These are phyloP conservation scores for Zygogramma bicolorata DNA, from an alignment of 2,888 invertebrate species.

Conservation along the genomic window DNA sequence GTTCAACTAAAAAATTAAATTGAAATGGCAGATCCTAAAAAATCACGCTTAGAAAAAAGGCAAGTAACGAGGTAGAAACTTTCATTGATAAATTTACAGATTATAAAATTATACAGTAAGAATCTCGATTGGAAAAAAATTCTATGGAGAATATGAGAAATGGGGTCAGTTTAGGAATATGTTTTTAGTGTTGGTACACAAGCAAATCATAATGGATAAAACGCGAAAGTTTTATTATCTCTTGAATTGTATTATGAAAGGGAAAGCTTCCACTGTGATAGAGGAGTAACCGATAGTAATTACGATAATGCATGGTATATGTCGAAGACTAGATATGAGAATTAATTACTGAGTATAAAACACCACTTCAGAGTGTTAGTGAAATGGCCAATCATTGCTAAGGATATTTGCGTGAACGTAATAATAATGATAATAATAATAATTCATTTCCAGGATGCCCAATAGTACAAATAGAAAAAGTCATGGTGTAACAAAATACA, in stretches of 20 bases:
- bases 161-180: slow-evolving; percentile 16
- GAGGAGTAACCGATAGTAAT: slow-evolving; percentile 11
- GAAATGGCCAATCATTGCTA: slow-evolving; percentile 6
- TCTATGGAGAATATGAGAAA: slow-evolving; percentile 11
- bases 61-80: slow-evolving; percentile 3
- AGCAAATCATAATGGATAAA: neutral
- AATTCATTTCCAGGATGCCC: too few relatives aligned
- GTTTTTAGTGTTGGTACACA: slow-evolving; percentile 11
- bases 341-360: slow-evolving; percentile 2
- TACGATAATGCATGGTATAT: slow-evolving; percentile 17
- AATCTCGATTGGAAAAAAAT: slow-evolving; percentile 8
- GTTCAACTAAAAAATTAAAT: too few relatives aligned
- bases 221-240: slow-evolving; percentile 14
- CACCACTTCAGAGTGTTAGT: slow-evolving; percentile 8
- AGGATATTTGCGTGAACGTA: neutral
- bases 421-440: too few relatives aligned
- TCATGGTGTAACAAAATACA: too few relatives aligned
- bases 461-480: too few relatives aligned
- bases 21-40: neutral
- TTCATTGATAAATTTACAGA: slow-evolving; percentile 2
- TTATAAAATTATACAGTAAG: neutral
- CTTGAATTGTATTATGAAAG: neutral
- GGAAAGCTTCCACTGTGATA: neutral
- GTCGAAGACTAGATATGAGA: slow-evolving; percentile 12
- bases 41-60: neutral